These are phyloP conservation scores for Eidolon dupreanum DNA, from an alignment of 2,797 vertebrate genomes.

Conservation along the genomic window DNA sequence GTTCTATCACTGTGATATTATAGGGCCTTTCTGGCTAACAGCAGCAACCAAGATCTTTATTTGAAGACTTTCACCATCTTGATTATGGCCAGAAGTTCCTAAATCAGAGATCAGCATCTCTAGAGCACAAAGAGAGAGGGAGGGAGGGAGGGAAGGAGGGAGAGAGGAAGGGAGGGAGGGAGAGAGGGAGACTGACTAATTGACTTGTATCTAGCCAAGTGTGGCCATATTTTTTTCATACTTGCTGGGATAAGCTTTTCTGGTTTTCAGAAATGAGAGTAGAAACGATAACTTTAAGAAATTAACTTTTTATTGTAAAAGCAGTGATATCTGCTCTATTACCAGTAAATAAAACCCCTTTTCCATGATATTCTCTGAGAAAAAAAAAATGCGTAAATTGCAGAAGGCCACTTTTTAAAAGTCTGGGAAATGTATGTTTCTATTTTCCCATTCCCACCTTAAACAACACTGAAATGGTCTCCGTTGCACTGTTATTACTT, in stretches of 20 bases:
- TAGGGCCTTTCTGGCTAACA: not conserved
- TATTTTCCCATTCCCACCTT: not conserved
- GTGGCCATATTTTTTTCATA: not conserved
- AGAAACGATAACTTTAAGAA: not conserved
- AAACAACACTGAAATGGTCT: not conserved
- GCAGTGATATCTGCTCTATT: not conserved
- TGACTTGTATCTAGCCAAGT: not conserved
- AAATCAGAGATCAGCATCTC: not conserved
- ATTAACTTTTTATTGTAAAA: not conserved
- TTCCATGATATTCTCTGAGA: not conserved
- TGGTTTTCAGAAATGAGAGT: constrained; percentile 16
- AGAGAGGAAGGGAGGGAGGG: not conserved
- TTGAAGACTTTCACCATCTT: not conserved
- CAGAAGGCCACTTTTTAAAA: not conserved
- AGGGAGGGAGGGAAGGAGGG: not conserved
- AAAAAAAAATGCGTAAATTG: not conserved
- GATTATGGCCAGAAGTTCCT: not conserved
- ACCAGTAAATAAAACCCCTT: not conserved
- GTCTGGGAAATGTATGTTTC: not conserved
- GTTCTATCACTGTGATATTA: not conserved
- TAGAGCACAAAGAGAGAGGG: not conserved
- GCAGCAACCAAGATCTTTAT: not conserved
- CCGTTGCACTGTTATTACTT: not conserved
- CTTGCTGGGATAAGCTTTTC: not conserved
- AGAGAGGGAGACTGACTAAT: not conserved